Conservation (phyloP, 1,140 invertebrate species). For the Orius insidiosus region DNA sequence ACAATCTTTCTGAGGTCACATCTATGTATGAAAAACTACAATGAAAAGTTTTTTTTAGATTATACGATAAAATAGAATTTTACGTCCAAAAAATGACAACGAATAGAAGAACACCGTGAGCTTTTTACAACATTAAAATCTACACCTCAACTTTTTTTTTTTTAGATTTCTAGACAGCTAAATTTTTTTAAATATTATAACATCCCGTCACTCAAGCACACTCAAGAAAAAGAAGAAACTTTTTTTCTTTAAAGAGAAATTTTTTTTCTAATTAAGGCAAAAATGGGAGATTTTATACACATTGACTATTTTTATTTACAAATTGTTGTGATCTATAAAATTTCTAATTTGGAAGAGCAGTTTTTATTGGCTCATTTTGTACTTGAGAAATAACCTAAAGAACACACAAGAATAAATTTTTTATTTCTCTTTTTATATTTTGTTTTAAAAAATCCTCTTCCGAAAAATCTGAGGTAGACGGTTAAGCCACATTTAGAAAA, state of each 20-base stretch:
- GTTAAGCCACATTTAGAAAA: conserved; percentile 18
- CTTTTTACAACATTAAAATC: conserved; percentile 14
- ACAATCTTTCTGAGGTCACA: conserved; percentile 14
- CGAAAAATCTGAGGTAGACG: conserved; percentile 17
- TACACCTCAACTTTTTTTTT: conserved; percentile 13
- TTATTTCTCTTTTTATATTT: conserved; percentile 10
- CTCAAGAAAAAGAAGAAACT: conserved; percentile 2
- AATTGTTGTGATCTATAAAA: too few species aligned
- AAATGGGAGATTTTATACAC: too few species aligned
- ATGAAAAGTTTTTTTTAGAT: conserved; percentile 6
- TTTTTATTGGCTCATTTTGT: conserved; percentile 12
- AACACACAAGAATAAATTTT: conserved; percentile 16
- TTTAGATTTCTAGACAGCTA: conserved; percentile 1
- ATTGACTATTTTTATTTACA: too few species aligned
- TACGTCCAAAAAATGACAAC: conserved; percentile 17
- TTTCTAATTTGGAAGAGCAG: conserved; percentile 10
- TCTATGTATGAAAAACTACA: background rate
- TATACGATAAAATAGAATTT: conserved; percentile 17
- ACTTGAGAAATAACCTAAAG: conserved; percentile 14
- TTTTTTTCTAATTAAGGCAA: background rate
- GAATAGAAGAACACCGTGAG: conserved; percentile 16
- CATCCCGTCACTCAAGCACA: background rate
- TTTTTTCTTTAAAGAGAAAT: background rate
- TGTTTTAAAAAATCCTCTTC: conserved; percentile 15
- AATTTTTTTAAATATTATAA: conserved; percentile 5